Percentiles rank a stretch among this genome's conserved stretches.
phyloP scores from a whole-genome alignment of 2,113 vertebrate species.

The Equus quagga region DNA sequence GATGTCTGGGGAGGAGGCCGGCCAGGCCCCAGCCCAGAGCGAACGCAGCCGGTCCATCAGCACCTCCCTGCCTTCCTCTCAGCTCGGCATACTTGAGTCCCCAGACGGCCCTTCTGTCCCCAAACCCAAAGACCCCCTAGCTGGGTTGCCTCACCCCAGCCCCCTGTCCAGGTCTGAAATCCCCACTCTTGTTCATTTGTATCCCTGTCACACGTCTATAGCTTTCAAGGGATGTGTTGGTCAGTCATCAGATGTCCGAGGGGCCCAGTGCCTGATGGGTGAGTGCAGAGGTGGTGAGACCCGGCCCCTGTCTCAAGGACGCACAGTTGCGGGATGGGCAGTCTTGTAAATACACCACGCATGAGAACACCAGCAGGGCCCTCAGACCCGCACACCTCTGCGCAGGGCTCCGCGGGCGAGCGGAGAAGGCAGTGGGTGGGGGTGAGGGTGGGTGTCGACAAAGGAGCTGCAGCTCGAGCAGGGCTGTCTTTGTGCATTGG shows the following conservation, averaged over 20 bases:
- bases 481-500: not conserved
- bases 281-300: not conserved
- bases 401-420: rapidly evolving
- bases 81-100: not conserved
- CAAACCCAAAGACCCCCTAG: not conserved
- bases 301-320: not conserved
- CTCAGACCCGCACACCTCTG: too few relatives aligned
- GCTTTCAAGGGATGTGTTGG: not conserved
- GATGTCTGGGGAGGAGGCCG: not conserved
- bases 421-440: not conserved
- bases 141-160: not conserved
- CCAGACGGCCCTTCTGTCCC: not conserved
- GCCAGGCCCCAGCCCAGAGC: not conserved
- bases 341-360: rapidly evolving
- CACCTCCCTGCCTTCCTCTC: not conserved
- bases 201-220: not conserved
- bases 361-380: too few relatives aligned
- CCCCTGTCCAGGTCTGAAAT: not conserved
- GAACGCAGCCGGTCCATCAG: not conserved
- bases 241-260: not conserved
- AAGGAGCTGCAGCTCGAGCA: not conserved
- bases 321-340: not conserved
- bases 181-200: not conserved
- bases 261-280: rapidly evolving
- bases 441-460: rapidly evolving